Percentiles rank a stretch among this genome's conserved stretches.
Evolutionary conservation across 2,888 invertebrate genomes (phyloP).

Genomic region (Chloroclysta siterata): DNA sequence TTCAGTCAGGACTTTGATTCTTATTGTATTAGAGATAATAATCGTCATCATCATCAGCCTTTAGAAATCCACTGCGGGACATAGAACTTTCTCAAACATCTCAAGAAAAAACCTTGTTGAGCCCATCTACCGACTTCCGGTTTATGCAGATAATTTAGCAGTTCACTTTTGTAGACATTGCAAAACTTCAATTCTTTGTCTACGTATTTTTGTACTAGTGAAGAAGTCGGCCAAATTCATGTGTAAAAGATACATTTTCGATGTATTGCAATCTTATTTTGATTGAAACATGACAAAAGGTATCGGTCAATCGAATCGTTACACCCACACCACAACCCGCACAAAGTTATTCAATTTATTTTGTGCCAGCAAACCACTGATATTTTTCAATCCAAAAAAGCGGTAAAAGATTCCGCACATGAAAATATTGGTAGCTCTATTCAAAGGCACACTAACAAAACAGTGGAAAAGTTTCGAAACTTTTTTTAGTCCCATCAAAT

Average conservation of each 20-base stretch:
- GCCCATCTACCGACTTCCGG: too few species aligned
- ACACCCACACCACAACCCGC: constrained; percentile 6
- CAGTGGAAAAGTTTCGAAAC: constrained; percentile 21
- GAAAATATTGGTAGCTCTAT: constrained; percentile 22
- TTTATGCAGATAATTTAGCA: too few species aligned
- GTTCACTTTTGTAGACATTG: too few species aligned
- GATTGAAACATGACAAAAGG: not conserved
- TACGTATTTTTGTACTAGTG: too few species aligned
- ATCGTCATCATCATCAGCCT: too few species aligned
- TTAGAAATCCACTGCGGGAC: too few species aligned
- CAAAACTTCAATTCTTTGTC: too few species aligned
- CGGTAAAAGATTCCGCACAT: constrained; percentile 24
- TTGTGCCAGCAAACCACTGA: constrained; percentile 15
- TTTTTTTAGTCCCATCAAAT: constrained; percentile 28
- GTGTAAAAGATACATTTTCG: not conserved
- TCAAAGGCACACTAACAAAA: constrained; percentile 22
- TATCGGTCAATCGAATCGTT: constrained; percentile 5
- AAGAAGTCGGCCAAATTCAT: too few species aligned
- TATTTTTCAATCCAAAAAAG: constrained; percentile 28
- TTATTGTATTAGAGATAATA: too few species aligned
- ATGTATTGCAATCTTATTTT: not conserved
- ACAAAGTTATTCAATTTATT: constrained; percentile 25
- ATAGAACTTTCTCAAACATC: too few species aligned
- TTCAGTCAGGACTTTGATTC: too few species aligned
- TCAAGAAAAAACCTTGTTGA: too few species aligned